Evolutionary conservation across 2,113 vertebrate species (phyloP), one percentile per base, ranked within the genome.

Genomic region (Podiceps cristatus): DNA sequence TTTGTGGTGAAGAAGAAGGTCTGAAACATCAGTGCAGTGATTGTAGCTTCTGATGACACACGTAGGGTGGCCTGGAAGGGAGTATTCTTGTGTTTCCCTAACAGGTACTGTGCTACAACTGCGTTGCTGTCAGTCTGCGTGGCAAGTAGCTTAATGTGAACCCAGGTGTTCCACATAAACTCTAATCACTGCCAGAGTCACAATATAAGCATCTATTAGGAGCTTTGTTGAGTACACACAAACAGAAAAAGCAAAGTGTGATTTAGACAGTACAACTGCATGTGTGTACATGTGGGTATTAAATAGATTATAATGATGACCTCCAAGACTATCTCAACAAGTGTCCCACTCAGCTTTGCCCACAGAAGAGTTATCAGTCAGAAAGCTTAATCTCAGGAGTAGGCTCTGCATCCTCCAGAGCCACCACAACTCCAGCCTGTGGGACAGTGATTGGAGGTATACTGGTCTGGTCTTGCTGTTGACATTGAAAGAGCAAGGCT

Each of bases 121-220:
- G 31, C 1, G 1, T 31, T 71, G n/a, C 58, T 73, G 28, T 68
- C 19, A 16, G 67, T 45, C 28, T 6, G 1, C 0, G 1, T 79
- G 67, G 14, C 58, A 37, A 49, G 25, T n/a, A 60, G 35, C 12
- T 84, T 59, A 77, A 37, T 67, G 58, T 2, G 4, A 90, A 18
- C 60, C 13, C 74, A 25, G 33, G 15, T 9, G 5, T 74, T 77
- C 25, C 31, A 0, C 60, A 40, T 44, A 31, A 81, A 49, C 33
- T 67, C 4, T 10, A 33, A 56, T 62, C 11, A 5, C 42, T 81
- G 58, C 44, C 75, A 33, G 17, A 76, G 33, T 24, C 69, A 68
- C 24, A 19, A 13, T 68, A 7, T 42, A 66, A 62, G 31, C 28
- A 33, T 49, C 40, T 73, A 17, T 77, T 86, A 66, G 58, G 53